phyloP scores from a whole-genome alignment of 2,797 vertebrate species.

The Melanotaenia maccullochi region DNA sequence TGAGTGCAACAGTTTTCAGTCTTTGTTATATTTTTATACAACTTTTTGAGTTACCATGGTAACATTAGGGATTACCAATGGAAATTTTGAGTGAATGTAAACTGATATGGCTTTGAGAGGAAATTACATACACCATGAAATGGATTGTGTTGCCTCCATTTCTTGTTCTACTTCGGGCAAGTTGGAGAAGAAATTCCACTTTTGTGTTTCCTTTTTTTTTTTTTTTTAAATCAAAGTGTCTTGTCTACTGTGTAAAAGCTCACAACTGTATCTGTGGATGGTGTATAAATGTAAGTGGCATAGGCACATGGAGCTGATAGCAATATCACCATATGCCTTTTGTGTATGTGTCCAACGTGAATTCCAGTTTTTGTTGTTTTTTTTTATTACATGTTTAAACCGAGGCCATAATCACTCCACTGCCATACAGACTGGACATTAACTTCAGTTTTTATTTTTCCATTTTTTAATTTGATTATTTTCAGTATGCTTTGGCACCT shows the following conservation, averaged over 20 bases:
- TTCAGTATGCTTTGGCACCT: constrained; percentile 55
- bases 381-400: constrained; percentile 60
- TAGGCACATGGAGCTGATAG: constrained; percentile 61
- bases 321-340: constrained; percentile 73
- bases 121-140: constrained; percentile 32
- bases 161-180: constrained; percentile 45
- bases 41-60: constrained; percentile 71
- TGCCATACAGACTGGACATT: constrained; percentile 53
- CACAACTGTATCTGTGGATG: constrained; percentile 63
- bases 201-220: neutral
- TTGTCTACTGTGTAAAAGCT: constrained; percentile 64
- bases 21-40: constrained; percentile 80
- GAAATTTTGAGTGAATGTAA: constrained; percentile 66
- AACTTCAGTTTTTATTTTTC: constrained; percentile 36
- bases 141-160: constrained; percentile 51
- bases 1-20: constrained; percentile 66
- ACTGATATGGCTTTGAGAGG: constrained; percentile 58
- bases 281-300: constrained; percentile 65
- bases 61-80: constrained; percentile 69
- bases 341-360: constrained; percentile 66
- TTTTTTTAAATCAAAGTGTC: constrained; percentile 40
- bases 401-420: constrained; percentile 68
- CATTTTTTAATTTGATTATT: constrained; percentile 59
- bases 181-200: constrained; percentile 18
- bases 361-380: neutral